Evolutionary conservation across 92 coral and sea anemone species (phyloP).

Genomic region (Micromussa lordhowensis): DNA sequence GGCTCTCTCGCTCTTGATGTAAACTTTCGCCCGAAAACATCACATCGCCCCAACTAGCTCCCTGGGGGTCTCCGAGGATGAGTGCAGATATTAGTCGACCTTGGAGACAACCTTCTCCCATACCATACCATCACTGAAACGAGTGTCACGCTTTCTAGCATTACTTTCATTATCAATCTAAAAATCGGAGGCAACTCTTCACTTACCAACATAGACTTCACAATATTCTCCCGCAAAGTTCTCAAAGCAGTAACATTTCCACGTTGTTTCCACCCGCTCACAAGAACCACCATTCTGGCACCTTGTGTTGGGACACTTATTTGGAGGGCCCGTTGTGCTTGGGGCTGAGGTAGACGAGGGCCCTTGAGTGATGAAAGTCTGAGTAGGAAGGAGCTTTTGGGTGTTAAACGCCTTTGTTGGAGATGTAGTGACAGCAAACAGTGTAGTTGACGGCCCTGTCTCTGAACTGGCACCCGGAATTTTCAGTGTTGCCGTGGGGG

Average conservation of each 20-base stretch:
- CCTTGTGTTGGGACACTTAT: background rate
- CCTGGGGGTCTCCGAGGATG: too few species aligned
- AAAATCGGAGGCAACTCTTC: background rate
- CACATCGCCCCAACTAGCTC: too few species aligned
- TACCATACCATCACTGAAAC: too few species aligned
- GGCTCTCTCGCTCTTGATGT: too few species aligned
- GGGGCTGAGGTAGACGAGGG: background rate
- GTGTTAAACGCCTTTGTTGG: background rate
- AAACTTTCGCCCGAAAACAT: too few species aligned
- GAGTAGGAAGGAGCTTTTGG: background rate
- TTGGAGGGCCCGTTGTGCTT: background rate
- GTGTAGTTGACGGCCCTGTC: background rate
- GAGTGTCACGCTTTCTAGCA: too few species aligned
- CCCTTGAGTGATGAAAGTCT: background rate
- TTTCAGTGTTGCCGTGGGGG: background rate
- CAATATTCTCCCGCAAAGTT: slow-evolving; percentile 30
- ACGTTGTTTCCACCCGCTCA: background rate
- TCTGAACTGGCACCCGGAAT: background rate
- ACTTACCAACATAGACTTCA: slow-evolving; percentile 31
- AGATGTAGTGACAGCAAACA: background rate
- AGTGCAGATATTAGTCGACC: too few species aligned
- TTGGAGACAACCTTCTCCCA: too few species aligned
- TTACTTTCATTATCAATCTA: background rate
- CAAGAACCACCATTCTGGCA: slow-evolving; percentile 50
- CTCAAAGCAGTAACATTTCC: slow-evolving; percentile 23